Base-by-base conservation (phyloP, 2,113 vertebrate species). In the Chroicocephalus ridibundus region DNA sequence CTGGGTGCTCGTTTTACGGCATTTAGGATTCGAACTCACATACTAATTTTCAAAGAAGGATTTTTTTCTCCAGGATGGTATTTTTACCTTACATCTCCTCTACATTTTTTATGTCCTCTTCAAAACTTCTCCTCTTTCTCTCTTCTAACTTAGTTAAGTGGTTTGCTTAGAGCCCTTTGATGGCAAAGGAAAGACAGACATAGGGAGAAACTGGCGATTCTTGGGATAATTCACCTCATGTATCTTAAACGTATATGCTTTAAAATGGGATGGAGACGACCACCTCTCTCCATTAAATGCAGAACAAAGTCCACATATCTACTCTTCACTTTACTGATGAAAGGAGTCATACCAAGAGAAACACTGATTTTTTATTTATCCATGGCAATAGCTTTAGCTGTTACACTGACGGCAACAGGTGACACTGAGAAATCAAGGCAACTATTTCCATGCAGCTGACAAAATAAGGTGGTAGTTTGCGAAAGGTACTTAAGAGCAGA, bases 1-100 rank as follows among this genome's bases (percentile, higher is more conserved):
- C 26, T 72, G 16, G 4, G 12, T 55, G 34, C 46, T 74, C 1
- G 1, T 36, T 78, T 58, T 66, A 78, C 0, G 1, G 38, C 15
- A 32, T 38, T 83, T 58, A 79, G 34, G 22, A 93, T 79, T 27
- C 94, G 34, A 89, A 78, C 12, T 75, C 70, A 55, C 8, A 58
- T 7, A 54, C 13, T 74, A 40, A 88, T 75, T 89, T 72, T 82
- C 65, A 76, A 72, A 75, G 22, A 49, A 11, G 9, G 9, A 42
- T 32, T 68, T 60, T 61, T 87, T 83, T 27, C 54, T 78, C 46
- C 32, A 76, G 36, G 31, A 32, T 55, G 18, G 3, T 44, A 72
- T 80, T 64, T 91, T 96, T 85, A 81, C 44, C 75, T 82, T 81
- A 31, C 3, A 20, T 49, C 17, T 82, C 29, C 6, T 64, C 29